These are phyloP conservation scores for Drosophila nr. perissopoda DNA, from an alignment of 2,888 invertebrate species.

Conservation along the genomic window DNA sequence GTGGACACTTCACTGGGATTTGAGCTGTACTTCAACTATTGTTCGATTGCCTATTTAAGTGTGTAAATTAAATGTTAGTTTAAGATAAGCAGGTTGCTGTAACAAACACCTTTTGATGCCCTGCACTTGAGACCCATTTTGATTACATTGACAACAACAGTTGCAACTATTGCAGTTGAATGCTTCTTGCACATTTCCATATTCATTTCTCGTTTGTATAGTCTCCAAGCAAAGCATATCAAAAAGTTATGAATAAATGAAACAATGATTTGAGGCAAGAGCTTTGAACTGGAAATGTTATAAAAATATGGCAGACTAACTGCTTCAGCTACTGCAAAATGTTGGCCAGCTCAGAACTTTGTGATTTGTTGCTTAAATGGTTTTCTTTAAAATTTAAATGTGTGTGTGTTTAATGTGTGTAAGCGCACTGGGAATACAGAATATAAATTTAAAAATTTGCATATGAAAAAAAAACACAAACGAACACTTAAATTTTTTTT, in stretches of 20 bases:
- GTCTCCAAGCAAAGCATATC: conserved; percentile 3
- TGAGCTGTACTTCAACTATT: conserved; percentile 13
- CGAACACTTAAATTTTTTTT: neutral
- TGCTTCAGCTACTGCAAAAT: neutral
- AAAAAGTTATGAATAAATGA: conserved; percentile 9
- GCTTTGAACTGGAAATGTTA: neutral
- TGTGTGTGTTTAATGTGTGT: too few species aligned
- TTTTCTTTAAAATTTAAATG: neutral
- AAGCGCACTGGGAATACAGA: neutral
- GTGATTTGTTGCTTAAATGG: neutral
- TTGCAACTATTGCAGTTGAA: neutral
- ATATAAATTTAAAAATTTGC: neutral
- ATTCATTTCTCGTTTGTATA: conserved; percentile 17
- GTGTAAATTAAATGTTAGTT: conserved; percentile 10
- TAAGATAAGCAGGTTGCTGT: conserved; percentile 2
- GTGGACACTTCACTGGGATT: conserved; percentile 24
- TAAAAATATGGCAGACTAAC: neutral
- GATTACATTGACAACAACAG: neutral
- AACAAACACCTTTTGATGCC: neutral
- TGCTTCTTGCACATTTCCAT: conserved; percentile 8
- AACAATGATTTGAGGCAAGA: neutral
- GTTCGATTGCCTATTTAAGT: conserved; percentile 6
- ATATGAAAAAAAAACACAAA: neutral
- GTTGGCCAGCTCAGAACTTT: neutral
- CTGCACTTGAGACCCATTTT: conserved; percentile 1